A percentile compares a stretch with the other conserved stretches of the same genome.
Conservation (phyloP, 2,113 vertebrate genomes). For the Etheostoma spectabile region DNA sequence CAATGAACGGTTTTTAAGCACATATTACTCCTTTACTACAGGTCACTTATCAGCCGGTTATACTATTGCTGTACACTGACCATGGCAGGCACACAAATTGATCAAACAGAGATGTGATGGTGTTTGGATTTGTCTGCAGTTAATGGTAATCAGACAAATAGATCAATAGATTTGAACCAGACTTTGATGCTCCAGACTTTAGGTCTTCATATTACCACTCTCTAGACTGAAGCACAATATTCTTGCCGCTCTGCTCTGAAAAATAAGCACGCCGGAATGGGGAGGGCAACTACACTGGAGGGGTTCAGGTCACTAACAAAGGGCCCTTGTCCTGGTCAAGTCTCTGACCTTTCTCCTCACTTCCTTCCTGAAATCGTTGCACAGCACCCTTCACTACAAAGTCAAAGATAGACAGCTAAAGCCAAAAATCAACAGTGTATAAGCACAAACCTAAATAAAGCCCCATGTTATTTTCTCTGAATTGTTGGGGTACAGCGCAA, state of each 20-base stretch:
- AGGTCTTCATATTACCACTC: conserved; percentile 70
- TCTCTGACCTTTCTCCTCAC: conserved; percentile 73
- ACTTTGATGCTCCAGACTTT: conserved; percentile 80
- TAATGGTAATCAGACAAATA: conserved; percentile 79
- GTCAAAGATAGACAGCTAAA: conserved; percentile 91
- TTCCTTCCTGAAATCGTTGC: conserved; percentile 73
- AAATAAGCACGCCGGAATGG: conserved; percentile 36
- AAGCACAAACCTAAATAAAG: conserved; percentile 84
- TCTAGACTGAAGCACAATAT: conserved; percentile 67
- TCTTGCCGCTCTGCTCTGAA: conserved; percentile 68
- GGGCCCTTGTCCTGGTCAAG: conserved; percentile 89
- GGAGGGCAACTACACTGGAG: conserved; percentile 61
- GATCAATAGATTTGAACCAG: conserved; percentile 77
- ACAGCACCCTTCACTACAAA: conserved; percentile 70
- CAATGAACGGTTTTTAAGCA: conserved; percentile 49
- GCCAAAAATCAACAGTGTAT: conserved; percentile 85
- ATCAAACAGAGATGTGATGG: conserved; percentile 51
- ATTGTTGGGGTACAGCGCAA: conserved; percentile 83
- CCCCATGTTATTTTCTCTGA: conserved; percentile 78
- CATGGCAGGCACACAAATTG: conserved; percentile 48
- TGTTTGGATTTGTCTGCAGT: conserved; percentile 74
- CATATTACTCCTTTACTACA: conserved; percentile 53
- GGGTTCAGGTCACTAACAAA: conserved; percentile 87
- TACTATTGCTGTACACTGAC: conserved; percentile 11
- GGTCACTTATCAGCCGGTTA: conserved; percentile 62